These are phyloP conservation scores for Mimumesa dahlbomi DNA, from an alignment of 2,888 invertebrate species.

Conservation along the genomic window DNA sequence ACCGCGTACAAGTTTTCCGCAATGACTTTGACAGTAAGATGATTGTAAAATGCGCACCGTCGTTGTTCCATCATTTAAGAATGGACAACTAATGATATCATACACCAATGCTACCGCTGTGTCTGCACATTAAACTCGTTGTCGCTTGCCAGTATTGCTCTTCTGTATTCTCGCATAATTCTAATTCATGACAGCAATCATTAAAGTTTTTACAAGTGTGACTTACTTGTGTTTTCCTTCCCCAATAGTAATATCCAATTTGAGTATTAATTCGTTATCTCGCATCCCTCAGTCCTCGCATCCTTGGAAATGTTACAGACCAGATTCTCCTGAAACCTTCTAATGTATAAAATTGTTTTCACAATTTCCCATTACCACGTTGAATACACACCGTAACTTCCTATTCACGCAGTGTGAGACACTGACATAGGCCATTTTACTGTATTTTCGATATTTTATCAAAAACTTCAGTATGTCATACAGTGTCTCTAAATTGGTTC, in stretches of 20 bases:
- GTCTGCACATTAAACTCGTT: slow-evolving; percentile 75
- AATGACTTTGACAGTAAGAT: slow-evolving; percentile 60
- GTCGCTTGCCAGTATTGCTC: slow-evolving; percentile 79
- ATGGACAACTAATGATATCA: slow-evolving; percentile 58
- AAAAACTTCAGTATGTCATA: too few relatives aligned
- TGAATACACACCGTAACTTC: too few relatives aligned
- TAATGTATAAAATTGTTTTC: slow-evolving; percentile 1
- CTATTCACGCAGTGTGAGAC: too few relatives aligned
- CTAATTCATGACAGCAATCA: slow-evolving; percentile 72
- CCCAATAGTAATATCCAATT: background rate
- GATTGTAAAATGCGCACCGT: slow-evolving; percentile 60
- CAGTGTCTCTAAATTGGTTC: too few relatives aligned
- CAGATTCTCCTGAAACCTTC: slow-evolving; percentile 52
- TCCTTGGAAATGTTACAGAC: slow-evolving; percentile 38
- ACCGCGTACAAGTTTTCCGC: slow-evolving; percentile 56
- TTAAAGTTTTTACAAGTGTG: slow-evolving; percentile 78
- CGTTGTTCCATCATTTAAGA: slow-evolving; percentile 46
- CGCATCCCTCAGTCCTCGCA: background rate
- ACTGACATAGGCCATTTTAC: too few relatives aligned
- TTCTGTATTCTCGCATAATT: slow-evolving; percentile 76
- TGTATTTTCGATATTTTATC: too few relatives aligned
- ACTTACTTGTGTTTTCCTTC: slow-evolving; percentile 55
- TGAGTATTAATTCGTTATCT: background rate
- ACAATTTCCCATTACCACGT: background rate
- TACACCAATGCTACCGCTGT: slow-evolving; percentile 75